Base-by-base conservation (phyloP, 2,888 invertebrate species). In the Capitulum mitella region DNA sequence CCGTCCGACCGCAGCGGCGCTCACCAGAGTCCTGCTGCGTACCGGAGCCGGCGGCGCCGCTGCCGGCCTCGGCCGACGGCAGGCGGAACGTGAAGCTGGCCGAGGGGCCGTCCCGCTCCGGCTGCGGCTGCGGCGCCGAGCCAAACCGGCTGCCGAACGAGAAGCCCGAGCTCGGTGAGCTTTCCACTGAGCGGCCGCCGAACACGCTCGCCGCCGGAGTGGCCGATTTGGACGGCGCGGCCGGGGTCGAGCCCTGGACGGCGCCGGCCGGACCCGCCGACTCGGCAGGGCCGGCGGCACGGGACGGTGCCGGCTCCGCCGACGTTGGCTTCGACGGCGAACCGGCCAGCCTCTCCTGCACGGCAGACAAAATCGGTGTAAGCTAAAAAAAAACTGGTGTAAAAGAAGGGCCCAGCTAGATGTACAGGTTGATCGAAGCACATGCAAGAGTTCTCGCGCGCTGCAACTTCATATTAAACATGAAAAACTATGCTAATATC, bases 41-140 rank as follows among this genome's bases (percentile, higher is more conserved):
- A n/a, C n/a, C n/a, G n/a, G n/a, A 16, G 51, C 51, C n/a, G 26
- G 54, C 10, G 77, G 46, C 19, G 77, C 14, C 37, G 16, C 10
- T 32, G 77, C 14, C n/a, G 78, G 22, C 8, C n/a, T 48, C 8
- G 78, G 46, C 22, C 58, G 37, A 43, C 6, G 6, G 40, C 54
- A 78, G 54, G 26, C 61, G 54, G 40, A 78, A 37, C 5, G 58
- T 51, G 78, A 48, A 54, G 51, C 40, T 43, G 51, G 43, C 29
- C 16, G 19, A 40, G 34, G 58, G 22, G 22, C 40, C 40, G 43
- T 58, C 78, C 32, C 5, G 3, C 22, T 26, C 40, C 29, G 51
- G 58, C 40, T 29, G 26, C 32, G 54, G 8, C 22, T 48, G 19
- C 58, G 34, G 40, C 6, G 32, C 48, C 43, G 43, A 43, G 32